Base-by-base conservation (phyloP, 2,113 vertebrate genomes). In the Eublepharis macularius region DNA sequence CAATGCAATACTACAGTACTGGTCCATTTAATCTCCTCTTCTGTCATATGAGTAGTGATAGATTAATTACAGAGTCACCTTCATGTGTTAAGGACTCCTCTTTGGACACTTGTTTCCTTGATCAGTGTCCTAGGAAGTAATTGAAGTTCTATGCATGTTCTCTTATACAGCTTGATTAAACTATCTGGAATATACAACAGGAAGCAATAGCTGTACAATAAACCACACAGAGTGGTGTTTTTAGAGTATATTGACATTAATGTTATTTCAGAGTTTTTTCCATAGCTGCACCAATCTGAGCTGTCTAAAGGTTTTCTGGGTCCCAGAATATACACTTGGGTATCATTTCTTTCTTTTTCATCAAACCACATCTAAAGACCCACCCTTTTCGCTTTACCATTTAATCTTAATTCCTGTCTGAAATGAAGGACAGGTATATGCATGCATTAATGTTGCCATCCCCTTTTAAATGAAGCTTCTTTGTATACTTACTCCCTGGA, bases 111-210 rank as follows among this genome's bases (percentile, higher is more conserved):
- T 81, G 11, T 84, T n/a, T 5, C 49, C 75, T 54, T 73, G 32
- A n/a, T 80, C 4, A 21, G 11, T 85, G 11, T 51, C 75, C 79
- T 83, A 1, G 26, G 63, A 63, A 78, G 86, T 19, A 1, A 57
- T 80, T 8, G 10, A 69, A 39, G 34, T 76, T 43, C 86, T 89
- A n/a, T 51, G 60, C 24, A 9, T 24, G 34, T 9, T 39, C 60
- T 54, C 63, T 32, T 14, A 29, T 0, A 77, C 45, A 29, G 4
- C 29, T 39, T 45, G 81, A 83, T 85, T 69, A 2, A 43, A 17
- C 19, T 74, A 7, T 0, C 0, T 0, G 5, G 6, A 3, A 17
- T n/a, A 14, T 16, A 49, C 6, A n/a, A 43, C 76, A 6, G 82
- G 73, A 83, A 34, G 65, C 13, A 41, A 2, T 66, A 60, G 29